Conservation (phyloP, 2,888 invertebrate species). For the Tenthredo notha region DNA sequence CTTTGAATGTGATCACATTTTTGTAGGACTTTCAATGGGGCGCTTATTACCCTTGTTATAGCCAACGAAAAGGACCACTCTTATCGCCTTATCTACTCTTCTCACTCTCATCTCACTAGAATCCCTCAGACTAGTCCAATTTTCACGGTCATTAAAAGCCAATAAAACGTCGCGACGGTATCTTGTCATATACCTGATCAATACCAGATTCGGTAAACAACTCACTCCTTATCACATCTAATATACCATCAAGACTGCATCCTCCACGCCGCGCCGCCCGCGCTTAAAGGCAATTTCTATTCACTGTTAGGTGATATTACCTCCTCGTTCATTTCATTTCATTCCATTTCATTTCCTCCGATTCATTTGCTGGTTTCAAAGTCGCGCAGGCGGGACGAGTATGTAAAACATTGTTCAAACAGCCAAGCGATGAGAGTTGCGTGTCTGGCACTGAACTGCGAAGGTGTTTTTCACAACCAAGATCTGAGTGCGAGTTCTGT, state of each 20-base stretch:
- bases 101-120: slow-evolving; percentile 1
- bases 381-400: slow-evolving; percentile 47
- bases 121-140: slow-evolving; percentile 11
- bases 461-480: not conserved
- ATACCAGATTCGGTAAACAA: not conserved
- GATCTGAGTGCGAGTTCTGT: not conserved
- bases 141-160: slow-evolving; percentile 31
- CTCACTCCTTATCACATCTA: slow-evolving; percentile 19
- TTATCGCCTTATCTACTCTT: slow-evolving; percentile 26
- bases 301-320: not conserved
- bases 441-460: not conserved
- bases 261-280: not conserved
- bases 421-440: slow-evolving; percentile 20
- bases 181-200: not conserved
- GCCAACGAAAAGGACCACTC: not conserved
- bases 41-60: slow-evolving; percentile 26
- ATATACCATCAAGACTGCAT: not conserved
- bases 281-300: slow-evolving; percentile 26
- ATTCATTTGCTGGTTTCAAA: slow-evolving; percentile 44
- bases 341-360: not conserved
- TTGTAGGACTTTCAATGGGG: not conserved
- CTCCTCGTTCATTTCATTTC: not conserved
- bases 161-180: not conserved
- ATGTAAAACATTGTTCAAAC: slow-evolving; percentile 55
- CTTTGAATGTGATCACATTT: not conserved